A percentile compares a stretch with the other conserved stretches of the same genome.
phyloP scores from a whole-genome alignment of 2,888 invertebrate genomes.

The Hoplodrina blanda region DNA sequence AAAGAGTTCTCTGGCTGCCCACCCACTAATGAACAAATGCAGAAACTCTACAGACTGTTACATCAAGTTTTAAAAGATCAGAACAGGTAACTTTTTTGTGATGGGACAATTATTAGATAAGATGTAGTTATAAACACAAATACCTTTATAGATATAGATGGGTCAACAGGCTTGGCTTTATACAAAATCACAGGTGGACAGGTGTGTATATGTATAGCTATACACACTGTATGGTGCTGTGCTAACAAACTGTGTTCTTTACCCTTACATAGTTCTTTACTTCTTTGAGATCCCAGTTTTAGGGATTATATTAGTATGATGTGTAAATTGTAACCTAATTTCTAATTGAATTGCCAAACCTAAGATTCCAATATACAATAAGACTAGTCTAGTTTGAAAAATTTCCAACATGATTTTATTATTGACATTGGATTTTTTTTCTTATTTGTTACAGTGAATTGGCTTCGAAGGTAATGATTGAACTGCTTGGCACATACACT shows the following conservation, averaged over 20 bases:
- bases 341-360: too few relatives aligned
- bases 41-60: slow-evolving; percentile 96
- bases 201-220: too few relatives aligned
- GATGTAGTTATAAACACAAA: neutral
- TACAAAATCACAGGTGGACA: too few relatives aligned
- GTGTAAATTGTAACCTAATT: too few relatives aligned
- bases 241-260: too few relatives aligned
- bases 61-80: slow-evolving; percentile 97
- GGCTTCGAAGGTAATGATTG: slow-evolving; percentile 99
- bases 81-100: slow-evolving; percentile 91
- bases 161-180: too few relatives aligned
- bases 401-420: neutral
- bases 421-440: neutral
- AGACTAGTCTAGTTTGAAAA: neutral
- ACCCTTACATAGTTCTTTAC: too few relatives aligned
- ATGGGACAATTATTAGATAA: neutral
- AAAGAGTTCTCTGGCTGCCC: slow-evolving; percentile 95
- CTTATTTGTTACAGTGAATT: slow-evolving; percentile 92
- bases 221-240: too few relatives aligned
- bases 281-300: too few relatives aligned
- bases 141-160: neutral
- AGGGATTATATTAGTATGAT: too few relatives aligned
- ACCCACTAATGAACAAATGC: slow-evolving; percentile 97
- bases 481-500: slow-evolving; percentile 98
- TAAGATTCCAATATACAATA: neutral